phyloP scores from a whole-genome alignment of 2,113 vertebrate species.

The Donacobius atricapilla region DNA sequence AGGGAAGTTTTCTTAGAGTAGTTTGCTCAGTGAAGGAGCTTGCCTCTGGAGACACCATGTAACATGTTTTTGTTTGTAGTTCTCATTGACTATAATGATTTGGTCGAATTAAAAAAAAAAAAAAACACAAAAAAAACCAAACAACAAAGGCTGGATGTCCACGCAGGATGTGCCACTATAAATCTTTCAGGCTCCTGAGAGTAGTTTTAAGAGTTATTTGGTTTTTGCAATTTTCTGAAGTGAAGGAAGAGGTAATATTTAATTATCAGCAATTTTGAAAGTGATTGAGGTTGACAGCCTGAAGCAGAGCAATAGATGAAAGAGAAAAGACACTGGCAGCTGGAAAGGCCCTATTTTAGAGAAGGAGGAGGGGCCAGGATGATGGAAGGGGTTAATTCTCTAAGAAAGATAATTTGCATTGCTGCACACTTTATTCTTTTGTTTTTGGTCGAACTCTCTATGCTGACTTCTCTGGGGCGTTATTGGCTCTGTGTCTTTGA shows the following conservation, averaged over 20 bases:
- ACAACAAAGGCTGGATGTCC: neutral
- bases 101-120: neutral
- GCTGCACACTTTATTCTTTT: slow-evolving; percentile 31
- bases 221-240: neutral
- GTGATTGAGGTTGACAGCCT: neutral
- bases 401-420: slow-evolving; percentile 18
- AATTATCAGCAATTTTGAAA: neutral
- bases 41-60: neutral
- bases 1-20: neutral
- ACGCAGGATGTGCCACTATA: neutral
- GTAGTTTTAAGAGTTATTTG: neutral
- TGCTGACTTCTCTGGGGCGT: neutral
- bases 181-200: neutral
- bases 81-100: neutral
- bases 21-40: neutral
- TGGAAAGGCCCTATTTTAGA: neutral
- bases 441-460: neutral
- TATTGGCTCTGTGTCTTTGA: slow-evolving; percentile 12
- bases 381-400: neutral
- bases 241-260: neutral
- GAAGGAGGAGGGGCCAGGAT: neutral
- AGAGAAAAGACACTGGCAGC: neutral
- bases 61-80: neutral
- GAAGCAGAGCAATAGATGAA: neutral
- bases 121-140: no score